Conservation (phyloP, 2,797 vertebrate species). For the Acipenser oxyrinchus region DNA sequence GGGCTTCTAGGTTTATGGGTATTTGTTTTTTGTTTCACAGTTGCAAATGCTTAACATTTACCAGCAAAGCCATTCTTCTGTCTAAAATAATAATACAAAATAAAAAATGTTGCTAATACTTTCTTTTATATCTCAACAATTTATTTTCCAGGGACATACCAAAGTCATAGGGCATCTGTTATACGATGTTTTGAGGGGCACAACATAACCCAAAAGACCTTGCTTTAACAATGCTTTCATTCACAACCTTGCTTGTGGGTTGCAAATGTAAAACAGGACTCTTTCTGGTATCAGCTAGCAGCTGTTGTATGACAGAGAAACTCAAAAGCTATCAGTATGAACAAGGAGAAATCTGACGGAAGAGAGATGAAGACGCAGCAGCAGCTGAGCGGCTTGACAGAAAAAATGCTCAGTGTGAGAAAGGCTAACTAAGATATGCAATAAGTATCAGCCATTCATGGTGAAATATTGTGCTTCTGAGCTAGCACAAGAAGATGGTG, state of each 20-base stretch:
- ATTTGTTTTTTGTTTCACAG: constrained; percentile 41
- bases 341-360: constrained; percentile 68
- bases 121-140: no score
- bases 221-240: constrained; percentile 66
- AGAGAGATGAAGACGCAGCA: constrained; percentile 50
- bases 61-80: no score
- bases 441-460: constrained; percentile 18
- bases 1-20: constrained; percentile 26
- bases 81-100: no score
- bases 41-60: constrained; percentile 41
- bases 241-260: constrained; percentile 48
- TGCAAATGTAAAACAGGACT: constrained; percentile 52
- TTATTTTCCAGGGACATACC: no score
- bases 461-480: constrained; percentile 21
- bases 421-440: constrained; percentile 29
- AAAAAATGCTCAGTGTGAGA: constrained; percentile 40
- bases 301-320: constrained; percentile 82
- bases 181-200: constrained; percentile 37
- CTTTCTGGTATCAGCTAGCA: constrained; percentile 75
- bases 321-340: constrained; percentile 69
- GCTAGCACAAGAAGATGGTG: background rate
- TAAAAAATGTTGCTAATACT: no score
- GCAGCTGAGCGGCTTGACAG: constrained; percentile 54
- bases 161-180: constrained; percentile 28
- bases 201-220: constrained; percentile 47